These are phyloP conservation scores for Agonopterix alstromeriana DNA, from an alignment of 2,888 invertebrate genomes.

Conservation along the genomic window DNA sequence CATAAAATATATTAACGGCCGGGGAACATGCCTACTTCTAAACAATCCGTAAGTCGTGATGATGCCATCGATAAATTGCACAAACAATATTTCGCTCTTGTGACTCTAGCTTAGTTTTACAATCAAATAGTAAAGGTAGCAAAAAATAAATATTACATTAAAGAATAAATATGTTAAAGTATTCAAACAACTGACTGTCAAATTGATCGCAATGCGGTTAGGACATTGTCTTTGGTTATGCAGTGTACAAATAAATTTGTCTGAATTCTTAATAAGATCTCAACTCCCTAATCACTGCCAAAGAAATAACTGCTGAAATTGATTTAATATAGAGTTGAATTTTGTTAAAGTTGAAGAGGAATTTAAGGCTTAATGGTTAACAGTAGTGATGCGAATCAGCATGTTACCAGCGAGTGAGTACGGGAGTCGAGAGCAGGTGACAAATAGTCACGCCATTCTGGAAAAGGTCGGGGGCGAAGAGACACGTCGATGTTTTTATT, in stretches of 20 bases:
- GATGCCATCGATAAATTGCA: no score
- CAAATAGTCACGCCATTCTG: constrained; percentile 71
- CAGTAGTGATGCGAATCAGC: constrained; percentile 62
- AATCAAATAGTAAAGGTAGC: not conserved
- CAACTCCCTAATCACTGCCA: not conserved
- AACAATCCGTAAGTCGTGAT: no score
- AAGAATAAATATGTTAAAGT: constrained; percentile 21
- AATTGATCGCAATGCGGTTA: constrained; percentile 64
- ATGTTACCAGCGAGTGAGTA: constrained; percentile 62
- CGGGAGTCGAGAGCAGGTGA: constrained; percentile 73
- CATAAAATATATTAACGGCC: constrained; percentile 7
- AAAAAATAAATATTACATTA: not conserved
- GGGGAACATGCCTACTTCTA: no score
- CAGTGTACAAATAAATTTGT: constrained; percentile 53
- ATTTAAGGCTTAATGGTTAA: constrained; percentile 24
- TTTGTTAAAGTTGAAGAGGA: rapidly evolving
- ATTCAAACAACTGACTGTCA: constrained; percentile 50
- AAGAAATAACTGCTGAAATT: constrained; percentile 19
- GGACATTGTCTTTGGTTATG: constrained; percentile 55
- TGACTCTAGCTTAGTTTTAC: no score
- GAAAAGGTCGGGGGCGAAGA: constrained; percentile 60
- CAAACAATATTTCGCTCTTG: no score
- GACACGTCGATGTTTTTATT: constrained; percentile 70
- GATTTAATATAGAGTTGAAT: not conserved
- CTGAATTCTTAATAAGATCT: not conserved